Evolutionary conservation across 2,888 invertebrate genomes (phyloP).

Genomic region (Creontiades dilutus): DNA sequence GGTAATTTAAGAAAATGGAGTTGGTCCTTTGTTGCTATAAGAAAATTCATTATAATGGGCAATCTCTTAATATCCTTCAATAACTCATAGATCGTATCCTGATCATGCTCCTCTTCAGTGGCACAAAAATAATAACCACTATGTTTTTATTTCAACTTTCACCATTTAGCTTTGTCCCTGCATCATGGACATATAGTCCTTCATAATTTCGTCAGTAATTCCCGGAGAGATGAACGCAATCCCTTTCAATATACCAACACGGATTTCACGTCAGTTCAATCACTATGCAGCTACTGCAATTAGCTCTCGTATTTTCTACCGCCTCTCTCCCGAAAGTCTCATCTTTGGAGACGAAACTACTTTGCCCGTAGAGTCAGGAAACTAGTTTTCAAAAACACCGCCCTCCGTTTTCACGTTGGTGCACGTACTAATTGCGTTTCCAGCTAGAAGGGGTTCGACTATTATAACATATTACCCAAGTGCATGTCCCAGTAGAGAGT

Average conservation of each 20-base stretch:
- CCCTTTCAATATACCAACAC: background rate
- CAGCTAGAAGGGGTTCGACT: background rate
- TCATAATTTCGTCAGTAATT: no score
- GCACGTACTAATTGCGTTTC: background rate
- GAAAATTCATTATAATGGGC: no score
- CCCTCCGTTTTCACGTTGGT: slow-evolving; percentile 3
- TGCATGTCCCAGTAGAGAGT: background rate
- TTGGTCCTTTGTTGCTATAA: no score
- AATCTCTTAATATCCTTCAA: no score
- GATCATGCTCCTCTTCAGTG: no score
- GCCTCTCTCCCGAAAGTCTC: background rate
- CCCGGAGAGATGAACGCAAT: no score
- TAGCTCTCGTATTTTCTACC: background rate
- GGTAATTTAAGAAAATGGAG: no score
- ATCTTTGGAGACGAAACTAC: background rate
- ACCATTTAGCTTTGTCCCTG: no score
- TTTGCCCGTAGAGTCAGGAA: background rate
- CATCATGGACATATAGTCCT: no score
- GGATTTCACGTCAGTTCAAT: background rate
- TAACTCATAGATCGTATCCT: no score
- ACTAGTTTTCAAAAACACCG: slow-evolving; percentile 27
- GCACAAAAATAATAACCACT: no score
- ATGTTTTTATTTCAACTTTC: no score
- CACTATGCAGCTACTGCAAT: slow-evolving; percentile 1
- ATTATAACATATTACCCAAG: background rate